Base-by-base conservation (phyloP, 1,140 invertebrate genomes). In the Schlechtendalia chinensis region DNA sequence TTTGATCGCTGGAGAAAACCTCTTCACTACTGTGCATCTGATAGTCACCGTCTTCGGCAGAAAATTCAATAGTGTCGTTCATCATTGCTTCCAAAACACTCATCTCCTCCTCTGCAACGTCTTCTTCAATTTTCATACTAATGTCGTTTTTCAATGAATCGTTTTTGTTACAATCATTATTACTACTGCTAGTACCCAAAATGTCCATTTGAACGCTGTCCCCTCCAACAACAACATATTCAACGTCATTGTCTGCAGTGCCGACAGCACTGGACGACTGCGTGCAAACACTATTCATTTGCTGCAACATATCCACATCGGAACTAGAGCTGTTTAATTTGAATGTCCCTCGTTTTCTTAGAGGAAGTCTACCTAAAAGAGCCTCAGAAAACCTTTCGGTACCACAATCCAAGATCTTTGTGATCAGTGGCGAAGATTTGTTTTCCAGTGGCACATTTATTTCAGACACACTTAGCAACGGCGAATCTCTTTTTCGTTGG, bases 1-100 rank as follows among this genome's bases (percentile, higher is more conserved):
- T 79, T 50, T 79, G 75, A 79, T 79, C 58, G 29, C 61, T 79
- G 27, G 75, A 79, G 5, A 79, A 79, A 63, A 79, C 75, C 39
- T 79, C 75, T 79, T 79, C 75, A 79, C 24, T 79, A 50, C 54
- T 45, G 11, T 79, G 75, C n/a, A 79, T 79, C n/a, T 79, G 75
- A 47, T 79, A 79, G 24, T 79, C 75, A 14, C 58, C 74, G 50
- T 79, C 75, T 59, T 59, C 75, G 12, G 74, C 11, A 16, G 75
- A 79, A 63, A 79, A 79, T 63, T 79, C 75, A 61, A 79, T 79
- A 61, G 75, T 79, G 39, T 79, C 61, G 5, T 79, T 79, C 75
- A 79, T 79, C 75, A 79, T 79, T 47, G 39, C 75, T 61, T 79
- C 75, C 27, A 79, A n/a, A 24, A 79, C 75, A 47, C 75, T 79